Conservation (phyloP, 2,888 invertebrate genomes). For the Ptychoptera contaminata region DNA sequence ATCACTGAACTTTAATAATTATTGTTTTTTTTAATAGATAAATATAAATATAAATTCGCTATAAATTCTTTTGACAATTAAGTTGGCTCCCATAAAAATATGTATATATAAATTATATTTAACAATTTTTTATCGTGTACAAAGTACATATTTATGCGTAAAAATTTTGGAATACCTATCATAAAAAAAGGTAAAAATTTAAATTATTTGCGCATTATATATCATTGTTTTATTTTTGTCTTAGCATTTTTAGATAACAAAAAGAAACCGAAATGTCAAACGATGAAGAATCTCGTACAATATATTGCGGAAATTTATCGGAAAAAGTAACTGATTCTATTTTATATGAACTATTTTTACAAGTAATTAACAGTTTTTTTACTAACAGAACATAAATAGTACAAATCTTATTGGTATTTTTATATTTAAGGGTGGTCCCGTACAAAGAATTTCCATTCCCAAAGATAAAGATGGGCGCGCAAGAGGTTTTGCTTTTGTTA, state of each 20-base stretch:
- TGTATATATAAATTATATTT: too few species aligned
- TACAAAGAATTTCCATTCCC: constrained; percentile 53
- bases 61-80: too few species aligned
- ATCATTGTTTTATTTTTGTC: too few species aligned
- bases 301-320: constrained; percentile 62
- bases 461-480: constrained; percentile 49
- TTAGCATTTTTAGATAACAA: not conserved
- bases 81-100: too few species aligned
- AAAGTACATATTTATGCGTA: too few species aligned
- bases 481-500: constrained; percentile 54
- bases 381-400: not conserved
- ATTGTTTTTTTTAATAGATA: too few species aligned
- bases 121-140: too few species aligned
- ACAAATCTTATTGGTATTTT: not conserved
- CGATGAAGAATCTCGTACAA: constrained; percentile 43
- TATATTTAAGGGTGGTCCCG: constrained; percentile 35
- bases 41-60: too few species aligned
- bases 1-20: too few species aligned
- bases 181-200: too few species aligned
- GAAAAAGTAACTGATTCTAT: constrained; percentile 57
- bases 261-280: constrained; percentile 1
- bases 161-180: too few species aligned
- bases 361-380: constrained; percentile 33
- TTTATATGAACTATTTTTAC: constrained; percentile 60
- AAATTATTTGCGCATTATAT: too few species aligned